phyloP scores from a whole-genome alignment of 2,113 vertebrate genomes.

The Gallinago undulata region DNA sequence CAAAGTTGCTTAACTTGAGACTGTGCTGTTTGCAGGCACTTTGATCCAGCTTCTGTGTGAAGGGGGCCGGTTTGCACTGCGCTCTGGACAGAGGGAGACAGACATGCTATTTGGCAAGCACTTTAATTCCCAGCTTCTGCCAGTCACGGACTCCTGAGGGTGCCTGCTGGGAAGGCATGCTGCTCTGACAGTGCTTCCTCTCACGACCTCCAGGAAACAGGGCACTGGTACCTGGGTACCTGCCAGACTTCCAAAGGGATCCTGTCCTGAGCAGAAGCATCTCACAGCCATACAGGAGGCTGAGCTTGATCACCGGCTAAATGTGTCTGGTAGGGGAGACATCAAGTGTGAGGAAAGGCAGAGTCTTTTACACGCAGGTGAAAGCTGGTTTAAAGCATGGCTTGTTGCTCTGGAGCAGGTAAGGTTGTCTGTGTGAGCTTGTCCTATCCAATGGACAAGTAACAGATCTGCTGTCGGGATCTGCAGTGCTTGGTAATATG shows the following conservation, averaged over 20 bases:
- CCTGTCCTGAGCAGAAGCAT: neutral
- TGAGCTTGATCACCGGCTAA: neutral
- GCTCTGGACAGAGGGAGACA: neutral
- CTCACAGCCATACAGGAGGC: neutral
- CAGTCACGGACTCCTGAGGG: neutral
- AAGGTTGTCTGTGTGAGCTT: neutral
- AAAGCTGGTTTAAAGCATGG: neutral
- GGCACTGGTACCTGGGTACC: neutral
- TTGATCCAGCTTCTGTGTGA: neutral
- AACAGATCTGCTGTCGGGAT: neutral
- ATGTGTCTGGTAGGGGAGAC: neutral
- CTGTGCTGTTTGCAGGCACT: neutral
- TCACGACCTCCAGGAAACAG: neutral
- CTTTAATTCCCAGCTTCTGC: neutral
- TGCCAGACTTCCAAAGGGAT: neutral
- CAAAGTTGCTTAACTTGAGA: neutral
- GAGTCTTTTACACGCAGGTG: neutral
- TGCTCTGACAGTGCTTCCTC: neutral
- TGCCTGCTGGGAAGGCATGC: neutral
- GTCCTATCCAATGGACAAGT: neutral
- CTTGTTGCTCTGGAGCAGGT: neutral
- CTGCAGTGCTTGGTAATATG: accelerated
- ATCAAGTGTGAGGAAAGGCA: neutral
- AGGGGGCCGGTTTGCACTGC: neutral
- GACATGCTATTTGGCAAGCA: neutral